Evolutionary conservation across 2,797 vertebrate genomes (phyloP).

Genomic region (Acanthis flammea): DNA sequence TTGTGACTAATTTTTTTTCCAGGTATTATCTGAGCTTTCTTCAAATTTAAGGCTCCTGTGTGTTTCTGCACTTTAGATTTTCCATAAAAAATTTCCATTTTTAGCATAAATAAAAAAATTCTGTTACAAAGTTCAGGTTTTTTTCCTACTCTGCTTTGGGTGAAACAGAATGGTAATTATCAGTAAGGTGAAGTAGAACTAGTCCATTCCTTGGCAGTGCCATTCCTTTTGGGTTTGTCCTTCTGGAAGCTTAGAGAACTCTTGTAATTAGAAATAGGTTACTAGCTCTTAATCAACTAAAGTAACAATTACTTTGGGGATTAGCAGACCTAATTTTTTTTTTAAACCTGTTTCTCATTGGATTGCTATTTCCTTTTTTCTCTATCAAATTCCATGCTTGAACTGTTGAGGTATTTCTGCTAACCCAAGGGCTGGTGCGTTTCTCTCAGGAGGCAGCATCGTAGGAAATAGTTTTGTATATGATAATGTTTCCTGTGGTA

Average conservation of each 20-base stretch:
- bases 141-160: background rate
- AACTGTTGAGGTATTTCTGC: background rate
- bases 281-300: slow-evolving; percentile 33
- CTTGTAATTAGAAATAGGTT: slow-evolving; percentile 54
- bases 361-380: background rate
- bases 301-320: slow-evolving; percentile 35
- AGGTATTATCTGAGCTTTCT: background rate
- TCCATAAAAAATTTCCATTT: background rate
- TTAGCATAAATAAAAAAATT: background rate
- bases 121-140: background rate
- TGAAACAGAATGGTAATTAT: slow-evolving; percentile 10
- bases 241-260: slow-evolving; percentile 45
- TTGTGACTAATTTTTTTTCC: background rate
- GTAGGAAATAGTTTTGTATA: background rate
- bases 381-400: background rate
- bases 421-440: background rate
- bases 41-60: background rate
- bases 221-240: slow-evolving; percentile 37
- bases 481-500: background rate
- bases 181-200: background rate
- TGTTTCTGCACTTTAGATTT: background rate
- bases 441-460: background rate
- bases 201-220: background rate
- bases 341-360: background rate
- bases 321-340: slow-evolving; percentile 26